Evolutionary conservation across 2,888 invertebrate species (phyloP), one percentile per base, ranked within the genome.

Genomic region (Drosophila vallismaia): DNA sequence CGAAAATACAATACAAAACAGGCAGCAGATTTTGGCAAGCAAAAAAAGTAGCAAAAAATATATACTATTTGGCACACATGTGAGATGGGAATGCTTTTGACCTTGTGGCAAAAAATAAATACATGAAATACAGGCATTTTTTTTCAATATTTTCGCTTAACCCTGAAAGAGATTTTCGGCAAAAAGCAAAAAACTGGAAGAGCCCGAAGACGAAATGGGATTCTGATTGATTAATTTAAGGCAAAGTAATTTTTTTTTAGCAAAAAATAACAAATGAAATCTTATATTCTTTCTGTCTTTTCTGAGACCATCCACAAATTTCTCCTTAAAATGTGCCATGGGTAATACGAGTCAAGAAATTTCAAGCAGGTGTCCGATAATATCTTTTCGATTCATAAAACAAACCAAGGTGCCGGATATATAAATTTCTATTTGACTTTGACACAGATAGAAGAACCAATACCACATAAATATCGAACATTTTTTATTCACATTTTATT

Each of bases 381-480:
- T 70, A 70, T 79, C 7, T 56, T 67, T 49, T 66, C 1, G 7
- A n/a, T 54, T 54, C 45, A 19, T 1, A 62, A 33, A 50, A 63
- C 62, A 50, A 50, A 24, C 62, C 49, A 28, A 28, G 58, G 33
- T 33, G 33, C 26, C 31, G 51, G 31, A 14, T 46, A 62, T 31
- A 51, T 31, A 51, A 29, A 55, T 50, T 49, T 50, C 49, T 53
- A 44, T 48, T 55, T 73, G 85, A 82, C 82, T 81, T 82, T 82
- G 82, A 85, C 82, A 82, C 77, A 77, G 77, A 82, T n/a, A 19
- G 14, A 51, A 29, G 50, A 46, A 46, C 29, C 44, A 28, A 28
- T 28, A 28, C 28, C 28, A 28, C 19, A 19, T 14, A 2, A 28
- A 28, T 28, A 28, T 28, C 28, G 6, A 28, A 28, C 28, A 44